phyloP scores from a whole-genome alignment of 2,888 invertebrate genomes.

The Tetragonisca angustula region DNA sequence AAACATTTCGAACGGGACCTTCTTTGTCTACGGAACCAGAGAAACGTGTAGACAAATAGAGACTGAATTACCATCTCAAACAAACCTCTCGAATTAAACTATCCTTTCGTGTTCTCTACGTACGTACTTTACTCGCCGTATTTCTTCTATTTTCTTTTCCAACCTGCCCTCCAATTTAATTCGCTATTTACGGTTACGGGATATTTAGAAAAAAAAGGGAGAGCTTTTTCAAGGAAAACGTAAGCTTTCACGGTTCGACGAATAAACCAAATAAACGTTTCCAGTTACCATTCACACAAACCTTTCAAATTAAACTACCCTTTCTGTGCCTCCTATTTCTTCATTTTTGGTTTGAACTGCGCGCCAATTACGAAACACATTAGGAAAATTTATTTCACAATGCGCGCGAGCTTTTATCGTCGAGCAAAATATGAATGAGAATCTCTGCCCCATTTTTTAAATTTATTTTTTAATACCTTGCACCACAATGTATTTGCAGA shows the following conservation, averaged over 20 bases:
- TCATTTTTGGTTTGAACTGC: not conserved
- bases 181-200: not conserved
- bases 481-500: too few species aligned
- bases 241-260: not conserved
- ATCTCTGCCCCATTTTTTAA: not conserved
- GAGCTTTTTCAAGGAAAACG: not conserved
- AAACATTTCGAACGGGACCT: not conserved
- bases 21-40: not conserved
- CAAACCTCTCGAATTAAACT: not conserved
- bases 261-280: not conserved
- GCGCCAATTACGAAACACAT: not conserved
- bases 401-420: not conserved
- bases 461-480: not conserved
- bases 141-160: not conserved
- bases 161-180: not conserved
- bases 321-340: not conserved
- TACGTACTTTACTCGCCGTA: too few species aligned
- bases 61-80: not conserved
- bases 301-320: not conserved
- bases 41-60: not conserved
- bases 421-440: not conserved
- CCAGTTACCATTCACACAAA: not conserved
- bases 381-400: not conserved
- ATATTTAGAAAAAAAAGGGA: not conserved
- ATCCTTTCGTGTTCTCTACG: not conserved